Evolutionary conservation across 1,140 invertebrate species (phyloP), one percentile per base, ranked within the genome.

Genomic region (Trachelipus rathkii): DNA sequence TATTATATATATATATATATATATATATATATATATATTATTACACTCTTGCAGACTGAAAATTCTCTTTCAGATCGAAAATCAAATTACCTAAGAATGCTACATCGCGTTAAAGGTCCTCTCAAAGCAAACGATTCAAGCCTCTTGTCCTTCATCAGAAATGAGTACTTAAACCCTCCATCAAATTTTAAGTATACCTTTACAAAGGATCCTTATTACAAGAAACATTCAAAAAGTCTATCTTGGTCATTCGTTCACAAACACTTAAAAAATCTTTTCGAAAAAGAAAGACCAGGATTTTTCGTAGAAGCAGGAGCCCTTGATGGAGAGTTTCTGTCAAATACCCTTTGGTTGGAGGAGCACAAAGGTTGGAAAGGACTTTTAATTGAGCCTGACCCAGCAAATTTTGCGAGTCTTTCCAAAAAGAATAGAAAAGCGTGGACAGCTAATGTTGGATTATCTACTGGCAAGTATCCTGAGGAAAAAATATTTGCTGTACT

Each of bases 241-340:
- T 60, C 50, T 13, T 60, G 50, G 50, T 13, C 11, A 60, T 60
- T 60, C 50, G 8, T 60, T 19, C 50, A 60, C 19, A 60, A 60
- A 60, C 11, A 60, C 3, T 60, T 60, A 19, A 19, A 60, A 19
- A 60, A 15, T 60, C 19, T 60, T 13, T 60, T 60, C 50, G 19
- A 60, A 19, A 60, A 60, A 4, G 50, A 50, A 78, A 67, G 23
- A 6, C 67, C 44, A 6, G 85, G 85, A 13, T 84, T 85, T 76
- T 85, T 85, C 72, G 76, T 85, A 15, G 84, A 86, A 73, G 82
- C 81, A 53, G 84, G 85, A 10, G 85, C 84, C 3, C 76, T 82
- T 10, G 84, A 86, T 74, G 85, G 85, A 4, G 83, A 84, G 73
- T 71, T 19, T 19, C 77, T 81, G 9, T 86, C 85, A 0, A 86